Percentiles rank a stretch among this genome's conserved stretches.
Evolutionary conservation across 2,113 vertebrate genomes (phyloP).

Genomic region (Lagopus leucura): DNA sequence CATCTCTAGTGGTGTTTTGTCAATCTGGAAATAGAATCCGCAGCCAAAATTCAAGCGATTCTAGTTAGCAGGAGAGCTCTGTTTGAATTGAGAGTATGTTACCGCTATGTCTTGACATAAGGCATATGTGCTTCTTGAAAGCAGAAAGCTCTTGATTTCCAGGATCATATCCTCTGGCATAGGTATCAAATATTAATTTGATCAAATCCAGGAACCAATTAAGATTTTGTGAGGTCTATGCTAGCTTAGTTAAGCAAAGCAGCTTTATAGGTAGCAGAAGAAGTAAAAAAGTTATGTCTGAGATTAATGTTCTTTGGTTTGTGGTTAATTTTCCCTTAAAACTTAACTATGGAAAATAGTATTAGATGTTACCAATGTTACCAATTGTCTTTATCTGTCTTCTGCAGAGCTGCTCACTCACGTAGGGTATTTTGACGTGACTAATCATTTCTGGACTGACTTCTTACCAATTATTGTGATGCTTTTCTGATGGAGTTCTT

Average conservation of each 20-base stretch:
- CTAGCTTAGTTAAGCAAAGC: not conserved
- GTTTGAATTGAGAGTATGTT: not conserved
- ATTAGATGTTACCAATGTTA: not conserved
- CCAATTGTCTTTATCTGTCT: not conserved
- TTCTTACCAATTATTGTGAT: not conserved
- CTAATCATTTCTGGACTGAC: not conserved
- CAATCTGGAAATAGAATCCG: not conserved
- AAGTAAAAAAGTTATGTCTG: not conserved
- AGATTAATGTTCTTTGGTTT: not conserved
- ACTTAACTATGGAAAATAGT: not conserved
- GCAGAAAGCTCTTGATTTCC: not conserved
- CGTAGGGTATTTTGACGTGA: not conserved
- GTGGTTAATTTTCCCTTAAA: not conserved
- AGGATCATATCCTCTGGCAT: not conserved
- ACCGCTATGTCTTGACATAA: accelerated
- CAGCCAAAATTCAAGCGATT: not conserved
- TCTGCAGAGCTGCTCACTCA: not conserved
- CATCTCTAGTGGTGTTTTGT: not conserved
- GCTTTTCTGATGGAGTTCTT: not conserved
- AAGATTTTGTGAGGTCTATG: not conserved
- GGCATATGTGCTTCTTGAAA: not conserved
- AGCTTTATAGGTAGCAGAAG: not conserved
- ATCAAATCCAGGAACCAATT: not conserved
- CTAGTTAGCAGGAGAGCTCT: not conserved
- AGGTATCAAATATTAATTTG: not conserved